These are phyloP conservation scores for Bombus sylvicola DNA, from an alignment of 1,140 invertebrate species.

Conservation along the genomic window DNA sequence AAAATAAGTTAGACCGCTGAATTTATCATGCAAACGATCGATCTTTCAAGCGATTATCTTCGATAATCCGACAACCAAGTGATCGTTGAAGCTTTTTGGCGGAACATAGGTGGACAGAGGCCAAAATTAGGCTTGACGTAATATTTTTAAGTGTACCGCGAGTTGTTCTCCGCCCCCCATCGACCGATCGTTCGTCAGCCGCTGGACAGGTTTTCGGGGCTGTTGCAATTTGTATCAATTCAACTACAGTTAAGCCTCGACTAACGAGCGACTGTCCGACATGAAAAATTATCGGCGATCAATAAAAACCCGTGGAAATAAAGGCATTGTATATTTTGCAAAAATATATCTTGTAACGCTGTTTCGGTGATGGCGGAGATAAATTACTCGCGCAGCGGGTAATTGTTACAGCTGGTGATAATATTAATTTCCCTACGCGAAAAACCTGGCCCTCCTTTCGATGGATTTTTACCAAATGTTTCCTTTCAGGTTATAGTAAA, in stretches of 20 bases:
- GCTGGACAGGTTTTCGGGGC: conserved; percentile 42
- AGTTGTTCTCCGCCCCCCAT: conserved; percentile 19
- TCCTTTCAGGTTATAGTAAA: background rate
- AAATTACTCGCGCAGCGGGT: background rate
- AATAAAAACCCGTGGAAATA: conserved; percentile 42
- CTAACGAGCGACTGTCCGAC: conserved; percentile 50
- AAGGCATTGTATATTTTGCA: conserved; percentile 42
- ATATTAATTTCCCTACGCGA: conserved; percentile 11
- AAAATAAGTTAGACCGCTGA: background rate
- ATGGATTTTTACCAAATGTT: background rate
- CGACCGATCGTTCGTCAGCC: conserved; percentile 37
- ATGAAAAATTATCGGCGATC: conserved; percentile 51
- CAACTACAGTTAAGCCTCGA: conserved; percentile 49
- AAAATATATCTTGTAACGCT: conserved; percentile 33
- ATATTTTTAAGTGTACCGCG: conserved; percentile 38
- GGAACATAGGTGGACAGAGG: background rate
- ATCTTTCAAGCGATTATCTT: background rate
- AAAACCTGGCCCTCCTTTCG: background rate
- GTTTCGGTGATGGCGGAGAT: conserved; percentile 13
- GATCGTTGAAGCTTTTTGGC: background rate
- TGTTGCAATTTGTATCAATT: conserved; percentile 55
- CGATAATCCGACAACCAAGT: conserved; percentile 9
- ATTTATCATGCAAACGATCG: background rate
- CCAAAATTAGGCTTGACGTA: background rate
- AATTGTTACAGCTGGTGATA: conserved; percentile 9